Evolutionary conservation across 2,113 vertebrate species (phyloP).

Genomic region (Serilophus lunatus): DNA sequence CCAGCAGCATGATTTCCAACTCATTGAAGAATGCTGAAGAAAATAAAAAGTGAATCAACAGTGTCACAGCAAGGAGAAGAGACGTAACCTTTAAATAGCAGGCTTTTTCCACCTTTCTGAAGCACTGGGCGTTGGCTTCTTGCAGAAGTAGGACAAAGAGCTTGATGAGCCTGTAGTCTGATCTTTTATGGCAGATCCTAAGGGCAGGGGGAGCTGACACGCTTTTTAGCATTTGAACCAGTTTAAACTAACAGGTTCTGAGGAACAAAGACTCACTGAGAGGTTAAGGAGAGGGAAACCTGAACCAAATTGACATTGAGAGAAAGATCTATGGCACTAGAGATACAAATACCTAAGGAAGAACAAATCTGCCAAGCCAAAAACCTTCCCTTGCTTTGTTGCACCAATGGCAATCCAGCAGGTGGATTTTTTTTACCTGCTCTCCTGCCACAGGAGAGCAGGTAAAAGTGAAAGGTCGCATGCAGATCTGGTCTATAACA

Average conservation of each 20-base stretch:
- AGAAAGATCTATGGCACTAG: not conserved
- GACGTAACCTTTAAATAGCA: not conserved
- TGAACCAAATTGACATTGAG: not conserved
- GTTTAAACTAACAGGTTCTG: constrained; percentile 22
- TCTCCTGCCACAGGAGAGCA: not conserved
- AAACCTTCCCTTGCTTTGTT: not conserved
- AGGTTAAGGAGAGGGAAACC: not conserved
- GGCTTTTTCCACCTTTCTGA: not conserved
- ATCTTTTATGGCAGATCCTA: constrained; percentile 32
- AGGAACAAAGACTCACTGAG: not conserved
- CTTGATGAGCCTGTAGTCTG: not conserved
- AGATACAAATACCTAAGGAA: not conserved
- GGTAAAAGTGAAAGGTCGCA: not conserved
- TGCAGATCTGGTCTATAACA: not conserved
- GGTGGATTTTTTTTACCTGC: no score
- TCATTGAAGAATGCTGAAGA: not conserved
- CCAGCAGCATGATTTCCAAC: not conserved
- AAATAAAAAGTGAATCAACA: constrained; percentile 13
- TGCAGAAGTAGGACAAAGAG: constrained; percentile 9
- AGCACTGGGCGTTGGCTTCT: not conserved
- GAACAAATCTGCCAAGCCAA: not conserved
- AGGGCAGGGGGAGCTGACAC: not conserved
- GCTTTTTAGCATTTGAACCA: constrained; percentile 6
- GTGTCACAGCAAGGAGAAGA: not conserved
- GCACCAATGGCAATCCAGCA: not conserved